Percentiles rank a stretch among this genome's conserved stretches.
phyloP scores from a whole-genome alignment of 2,113 vertebrate species.

The Lepisosteus oculatus region DNA sequence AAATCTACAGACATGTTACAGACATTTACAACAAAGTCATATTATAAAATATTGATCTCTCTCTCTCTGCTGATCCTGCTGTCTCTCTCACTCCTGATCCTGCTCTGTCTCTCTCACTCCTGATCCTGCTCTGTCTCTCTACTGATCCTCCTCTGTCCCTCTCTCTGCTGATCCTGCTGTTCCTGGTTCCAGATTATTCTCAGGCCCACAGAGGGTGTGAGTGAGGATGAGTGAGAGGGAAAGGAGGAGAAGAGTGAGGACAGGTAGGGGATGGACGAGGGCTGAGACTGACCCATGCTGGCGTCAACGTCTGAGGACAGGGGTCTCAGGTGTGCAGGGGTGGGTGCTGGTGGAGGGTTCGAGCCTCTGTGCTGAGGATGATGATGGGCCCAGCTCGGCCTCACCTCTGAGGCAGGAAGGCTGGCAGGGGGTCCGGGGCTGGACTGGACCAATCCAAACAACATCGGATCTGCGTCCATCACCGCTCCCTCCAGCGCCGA shows the following conservation, averaged over 20 bases:
- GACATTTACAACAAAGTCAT: no score
- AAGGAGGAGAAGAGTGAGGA: not conserved
- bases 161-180: no score
- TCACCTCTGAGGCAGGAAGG: not conserved
- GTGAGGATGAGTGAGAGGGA: not conserved
- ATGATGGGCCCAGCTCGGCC: not conserved
- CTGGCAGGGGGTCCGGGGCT: not conserved
- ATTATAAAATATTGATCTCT: no score
- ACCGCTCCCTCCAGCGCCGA: conserved; percentile 9
- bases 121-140: no score
- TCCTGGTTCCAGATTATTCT: no score
- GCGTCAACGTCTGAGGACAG: not conserved
- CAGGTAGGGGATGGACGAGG: not conserved
- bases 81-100: no score
- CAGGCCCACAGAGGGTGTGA: not conserved
- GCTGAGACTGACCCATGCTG: conserved; percentile 42
- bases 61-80: no score
- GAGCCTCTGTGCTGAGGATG: conserved; percentile 4
- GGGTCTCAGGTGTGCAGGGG: not conserved
- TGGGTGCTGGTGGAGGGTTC: not conserved
- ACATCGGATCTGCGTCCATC: conserved; percentile 26
- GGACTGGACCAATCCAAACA: no score
- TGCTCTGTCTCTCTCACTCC: no score
- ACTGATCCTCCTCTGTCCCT: no score
- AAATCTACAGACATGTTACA: no score